Base-by-base conservation (phyloP, 2,888 invertebrate species). In the Ormyrus nitidulus region DNA sequence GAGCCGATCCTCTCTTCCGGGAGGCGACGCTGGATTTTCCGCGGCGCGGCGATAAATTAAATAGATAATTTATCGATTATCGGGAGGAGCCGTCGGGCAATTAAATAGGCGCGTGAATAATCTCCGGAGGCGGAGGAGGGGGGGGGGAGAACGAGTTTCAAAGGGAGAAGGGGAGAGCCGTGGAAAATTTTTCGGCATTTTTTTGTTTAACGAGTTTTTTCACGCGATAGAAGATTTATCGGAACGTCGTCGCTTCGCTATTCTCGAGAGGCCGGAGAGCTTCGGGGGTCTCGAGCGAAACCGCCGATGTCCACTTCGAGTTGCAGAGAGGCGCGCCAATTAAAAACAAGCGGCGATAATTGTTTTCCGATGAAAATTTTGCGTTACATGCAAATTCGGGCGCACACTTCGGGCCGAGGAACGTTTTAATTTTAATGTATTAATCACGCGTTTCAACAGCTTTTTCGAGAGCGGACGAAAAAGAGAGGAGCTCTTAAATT, bases 41-140 rank as follows among this genome's bases (percentile, higher is more conserved):
- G 10, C 44, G 10, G 2, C 54, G 10, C 56, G 48, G 70, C 72
- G 80, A 82, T 80, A 74, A 82, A 80, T 80, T 80, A 80, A 77
- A 80, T 65, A 80, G 82, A 82, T 82, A 80, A 78, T 80, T 75
- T 77, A 82, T 82, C 80, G 82, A 78, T 80, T 77, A 78, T 73
- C 79, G 68, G 62, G 48, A 54, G 48, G 69, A 71, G 59, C 34
- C 49, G 19, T 6, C 34, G 34, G 34, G 76, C 76, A 80, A 77
- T 80, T 81, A 74, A 77, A 74, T 66, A 70, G 72, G 73, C 64
- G 72, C 72, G 76, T 71, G 76, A 76, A 76, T 80, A 76, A 76
- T 76, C 61, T 71, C 19, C 34, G 34, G 34, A 34, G 34, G 46
- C 8, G 51, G 6, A 51, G 34, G 49, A 65, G 51, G 9, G 53